Percentiles rank a stretch among this genome's conserved stretches.
These are phyloP conservation scores for Gallirallus australis DNA, from an alignment of 2,797 vertebrate species.

Conservation along the genomic window DNA sequence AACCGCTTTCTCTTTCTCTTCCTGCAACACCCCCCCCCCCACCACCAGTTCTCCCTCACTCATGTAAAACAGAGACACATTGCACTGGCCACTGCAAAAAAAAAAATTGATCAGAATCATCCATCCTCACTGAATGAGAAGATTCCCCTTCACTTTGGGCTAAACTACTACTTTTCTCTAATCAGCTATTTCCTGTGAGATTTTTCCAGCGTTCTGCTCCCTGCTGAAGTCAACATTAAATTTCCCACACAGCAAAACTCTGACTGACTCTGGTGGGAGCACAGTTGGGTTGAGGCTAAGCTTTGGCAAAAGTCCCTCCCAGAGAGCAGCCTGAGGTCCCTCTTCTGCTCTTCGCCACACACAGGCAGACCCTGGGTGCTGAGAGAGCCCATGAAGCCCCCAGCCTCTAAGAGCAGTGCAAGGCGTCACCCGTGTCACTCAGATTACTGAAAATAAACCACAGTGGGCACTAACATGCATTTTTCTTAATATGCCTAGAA, in stretches of 20 bases:
- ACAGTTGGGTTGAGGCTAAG: neutral
- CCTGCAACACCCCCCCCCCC: neutral
- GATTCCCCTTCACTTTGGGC: constrained; percentile 53
- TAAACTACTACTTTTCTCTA: neutral
- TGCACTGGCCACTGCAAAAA: constrained; percentile 67
- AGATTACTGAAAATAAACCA: constrained; percentile 1
- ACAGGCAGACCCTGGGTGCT: fast-evolving
- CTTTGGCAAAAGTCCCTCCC: neutral
- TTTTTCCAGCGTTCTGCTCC: constrained; percentile 18
- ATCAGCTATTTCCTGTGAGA: neutral
- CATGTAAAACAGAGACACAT: constrained; percentile 63
- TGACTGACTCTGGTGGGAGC: neutral
- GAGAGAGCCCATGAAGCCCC: neutral
- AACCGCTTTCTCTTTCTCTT: constrained; percentile 71
- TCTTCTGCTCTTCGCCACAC: neutral
- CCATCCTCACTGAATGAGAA: constrained; percentile 69
- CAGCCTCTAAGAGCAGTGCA: neutral
- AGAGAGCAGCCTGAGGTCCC: neutral
- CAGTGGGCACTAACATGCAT: neutral
- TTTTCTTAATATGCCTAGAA: constrained; percentile 54
- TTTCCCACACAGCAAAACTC: neutral
- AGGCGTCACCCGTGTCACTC: neutral
- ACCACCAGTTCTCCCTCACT: constrained; percentile 58
- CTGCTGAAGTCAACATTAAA: neutral
- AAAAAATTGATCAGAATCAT: constrained; percentile 67